Evolutionary conservation across 1,140 invertebrate genomes (phyloP).

Genomic region (Pseudomyrmex sp.): DNA sequence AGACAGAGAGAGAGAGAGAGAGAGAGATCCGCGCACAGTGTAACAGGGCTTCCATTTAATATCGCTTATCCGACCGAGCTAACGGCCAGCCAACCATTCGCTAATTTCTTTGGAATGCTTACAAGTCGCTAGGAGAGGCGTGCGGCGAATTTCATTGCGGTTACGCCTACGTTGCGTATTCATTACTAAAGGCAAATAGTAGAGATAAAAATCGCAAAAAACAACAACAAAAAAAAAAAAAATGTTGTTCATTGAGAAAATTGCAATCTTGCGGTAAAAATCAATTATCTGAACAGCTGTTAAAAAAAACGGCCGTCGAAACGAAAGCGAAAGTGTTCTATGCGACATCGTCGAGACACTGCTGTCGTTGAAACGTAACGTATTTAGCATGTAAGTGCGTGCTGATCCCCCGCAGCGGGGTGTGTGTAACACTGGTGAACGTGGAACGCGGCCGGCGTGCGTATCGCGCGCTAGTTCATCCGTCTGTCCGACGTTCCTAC

Average conservation of each 20-base stretch:
- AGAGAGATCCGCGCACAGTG: slow-evolving; percentile 46
- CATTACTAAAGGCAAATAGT: background rate
- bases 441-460: slow-evolving; percentile 75
- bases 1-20: background rate
- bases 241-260: background rate
- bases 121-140: slow-evolving; percentile 41
- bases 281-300: background rate
- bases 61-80: slow-evolving; percentile 75
- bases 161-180: background rate
- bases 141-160: background rate
- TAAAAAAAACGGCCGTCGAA: background rate
- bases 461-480: slow-evolving; percentile 61
- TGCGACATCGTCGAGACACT: slow-evolving; percentile 8
- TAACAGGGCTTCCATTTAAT: slow-evolving; percentile 80
- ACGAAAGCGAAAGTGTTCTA: slow-evolving; percentile 16
- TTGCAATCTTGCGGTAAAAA: background rate
- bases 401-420: slow-evolving; percentile 64
- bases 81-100: slow-evolving; percentile 78
- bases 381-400: slow-evolving; percentile 58
- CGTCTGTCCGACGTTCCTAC: slow-evolving; percentile 66
- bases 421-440: slow-evolving; percentile 76
- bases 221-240: background rate
- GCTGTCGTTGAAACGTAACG: slow-evolving; percentile 21
- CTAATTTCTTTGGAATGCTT: slow-evolving; percentile 81
- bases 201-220: background rate